Base-by-base conservation (phyloP, 1,140 invertebrate genomes). In the Caenorhabditis brenneri region DNA sequence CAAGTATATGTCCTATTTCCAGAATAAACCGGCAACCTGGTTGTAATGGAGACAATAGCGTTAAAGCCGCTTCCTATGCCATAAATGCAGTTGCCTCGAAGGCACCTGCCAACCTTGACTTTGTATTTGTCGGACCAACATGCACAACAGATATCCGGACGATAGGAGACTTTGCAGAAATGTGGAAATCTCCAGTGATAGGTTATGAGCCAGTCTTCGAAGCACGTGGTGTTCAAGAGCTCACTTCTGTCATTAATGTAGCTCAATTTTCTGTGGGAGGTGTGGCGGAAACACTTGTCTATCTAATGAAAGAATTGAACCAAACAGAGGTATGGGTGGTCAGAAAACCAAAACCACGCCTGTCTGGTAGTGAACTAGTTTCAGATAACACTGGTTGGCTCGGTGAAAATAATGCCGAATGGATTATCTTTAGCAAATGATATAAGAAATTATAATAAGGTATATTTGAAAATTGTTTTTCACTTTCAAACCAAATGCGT, bases 111-210 rank as follows among this genome's bases (percentile, higher is more conserved):
- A 36, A 74, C n/a, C 36, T 46, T 5, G 65, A 74, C 33, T 74
- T 74, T 24, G 65, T 74, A 36, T 74, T 74, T 24, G 65, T 74
- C 15, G 65, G 65, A 1, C 65, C 65, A 74, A 74, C 65, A 22
- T 74, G 65, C n/a, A 42, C 65, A 42, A 74, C 65, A 9, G 65
- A 74, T 39, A 74, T 74, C 27, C 65, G 65, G 19, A 74, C 65
- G 7, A 74, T 74, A 33, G 65, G 65, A 1, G 36, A 74, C 16
- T 74, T 74, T 19, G 65, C 65, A n/a, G 65, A 74, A 42, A 46
- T 74, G 12, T 74, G 65, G 65, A 74, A 74, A 24, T 24, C 36
- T 2, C 65, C 65, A 42, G 65, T 74, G 12, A 74, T 74, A 12
- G 65, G 65, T 15, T 74, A 74, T 12, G 65, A 74, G 36, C 65